Conservation (phyloP, 2,113 vertebrate genomes). For the Malurus elegans region DNA sequence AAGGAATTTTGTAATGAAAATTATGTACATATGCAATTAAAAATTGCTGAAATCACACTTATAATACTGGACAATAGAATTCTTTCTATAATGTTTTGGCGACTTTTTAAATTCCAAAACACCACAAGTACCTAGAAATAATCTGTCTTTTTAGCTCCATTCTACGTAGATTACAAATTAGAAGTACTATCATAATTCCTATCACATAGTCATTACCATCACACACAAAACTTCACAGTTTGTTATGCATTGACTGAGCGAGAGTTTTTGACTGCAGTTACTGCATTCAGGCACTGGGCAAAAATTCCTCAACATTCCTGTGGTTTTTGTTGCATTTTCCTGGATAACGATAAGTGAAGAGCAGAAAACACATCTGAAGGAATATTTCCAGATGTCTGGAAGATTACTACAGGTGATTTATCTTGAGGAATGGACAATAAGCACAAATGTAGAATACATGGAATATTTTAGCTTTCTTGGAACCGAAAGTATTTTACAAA, state of each 20-base stretch:
- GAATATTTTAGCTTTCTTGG: neutral
- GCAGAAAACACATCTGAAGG: neutral
- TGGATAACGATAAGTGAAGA: neutral
- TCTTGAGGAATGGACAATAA: neutral
- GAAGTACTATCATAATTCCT: neutral
- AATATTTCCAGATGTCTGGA: neutral
- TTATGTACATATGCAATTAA: neutral
- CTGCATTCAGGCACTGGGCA: neutral
- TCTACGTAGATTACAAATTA: neutral
- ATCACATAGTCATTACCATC: neutral
- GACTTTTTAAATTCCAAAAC: neutral
- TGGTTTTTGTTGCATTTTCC: neutral
- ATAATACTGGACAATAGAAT: neutral
- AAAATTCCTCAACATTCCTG: neutral
- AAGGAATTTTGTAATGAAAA: neutral
- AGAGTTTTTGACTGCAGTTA: neutral
- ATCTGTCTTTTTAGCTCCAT: neutral
- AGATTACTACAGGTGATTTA: neutral
- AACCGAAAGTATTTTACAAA: neutral
- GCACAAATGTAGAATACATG: neutral
- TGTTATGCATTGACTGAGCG: neutral
- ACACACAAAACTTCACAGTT: neutral
- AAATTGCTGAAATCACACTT: neutral
- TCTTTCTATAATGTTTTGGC: accelerated
- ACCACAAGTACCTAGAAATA: neutral